Conservation (phyloP, 2,888 invertebrate genomes). For the Pristionchus maxplancki region DNA sequence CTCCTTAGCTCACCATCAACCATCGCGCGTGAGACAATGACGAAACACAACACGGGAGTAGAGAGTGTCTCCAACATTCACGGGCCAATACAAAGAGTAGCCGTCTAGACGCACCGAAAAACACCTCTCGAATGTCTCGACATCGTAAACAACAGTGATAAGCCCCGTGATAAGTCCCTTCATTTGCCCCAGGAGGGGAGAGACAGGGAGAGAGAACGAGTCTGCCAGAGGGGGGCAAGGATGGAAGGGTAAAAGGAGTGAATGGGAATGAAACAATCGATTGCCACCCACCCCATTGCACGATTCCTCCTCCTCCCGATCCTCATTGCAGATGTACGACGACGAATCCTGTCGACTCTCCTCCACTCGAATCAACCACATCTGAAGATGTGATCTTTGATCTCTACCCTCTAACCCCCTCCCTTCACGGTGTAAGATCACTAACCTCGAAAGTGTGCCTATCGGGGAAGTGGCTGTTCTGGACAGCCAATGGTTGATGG, state of each 20-base stretch:
- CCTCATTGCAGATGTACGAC: neutral
- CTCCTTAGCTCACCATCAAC: conserved; percentile 12
- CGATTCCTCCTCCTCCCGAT: neutral
- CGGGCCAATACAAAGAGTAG: neutral
- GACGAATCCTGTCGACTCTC: conserved; percentile 36
- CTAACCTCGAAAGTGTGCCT: conserved; percentile 10
- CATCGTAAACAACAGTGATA: neutral
- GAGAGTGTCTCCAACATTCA: neutral
- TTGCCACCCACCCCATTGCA: neutral
- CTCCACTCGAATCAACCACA: neutral
- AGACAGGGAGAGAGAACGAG: neutral
- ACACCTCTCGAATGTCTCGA: neutral
- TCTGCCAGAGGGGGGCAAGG: neutral
- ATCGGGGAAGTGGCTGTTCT: neutral
- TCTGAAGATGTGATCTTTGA: conserved; percentile 23
- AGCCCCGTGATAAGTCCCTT: neutral
- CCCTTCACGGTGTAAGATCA: neutral
- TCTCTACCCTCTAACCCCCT: neutral
- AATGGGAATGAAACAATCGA: conserved; percentile 6
- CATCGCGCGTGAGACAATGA: conserved; percentile 22
- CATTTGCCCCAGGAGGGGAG: neutral
- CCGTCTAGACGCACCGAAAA: neutral
- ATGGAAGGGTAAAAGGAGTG: neutral
- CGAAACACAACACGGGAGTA: neutral
- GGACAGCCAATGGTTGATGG: neutral